A percentile compares a stretch with the other conserved stretches of the same genome.
phyloP scores from a whole-genome alignment of 2,113 vertebrate genomes.

The Embiotoca jacksoni region DNA sequence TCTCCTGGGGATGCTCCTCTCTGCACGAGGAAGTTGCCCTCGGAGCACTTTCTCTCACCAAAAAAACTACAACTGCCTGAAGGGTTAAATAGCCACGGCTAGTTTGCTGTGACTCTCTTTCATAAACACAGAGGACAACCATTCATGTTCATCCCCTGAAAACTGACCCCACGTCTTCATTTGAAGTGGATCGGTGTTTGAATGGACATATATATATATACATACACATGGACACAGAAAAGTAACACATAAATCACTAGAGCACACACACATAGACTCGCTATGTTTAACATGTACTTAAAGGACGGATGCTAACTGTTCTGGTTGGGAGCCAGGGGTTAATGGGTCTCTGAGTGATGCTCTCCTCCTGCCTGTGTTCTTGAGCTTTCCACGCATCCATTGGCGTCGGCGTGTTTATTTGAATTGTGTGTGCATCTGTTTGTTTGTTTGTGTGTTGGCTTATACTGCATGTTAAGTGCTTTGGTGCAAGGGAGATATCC shows the following conservation, averaged over 20 bases:
- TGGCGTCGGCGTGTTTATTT: slow-evolving; percentile 66
- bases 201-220: background rate
- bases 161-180: slow-evolving; percentile 32
- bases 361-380: slow-evolving; percentile 64
- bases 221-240: slow-evolving; percentile 25
- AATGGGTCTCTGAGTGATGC: slow-evolving; percentile 81
- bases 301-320: slow-evolving; percentile 64
- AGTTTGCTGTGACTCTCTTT: slow-evolving; percentile 38
- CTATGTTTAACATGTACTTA: slow-evolving; percentile 68
- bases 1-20: slow-evolving; percentile 89
- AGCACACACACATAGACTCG: slow-evolving; percentile 47
- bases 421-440: slow-evolving; percentile 64
- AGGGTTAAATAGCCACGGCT: slow-evolving; percentile 40
- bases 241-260: slow-evolving; percentile 61
- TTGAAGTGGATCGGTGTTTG: slow-evolving; percentile 30
- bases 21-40: slow-evolving; percentile 86
- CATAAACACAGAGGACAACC: slow-evolving; percentile 14
- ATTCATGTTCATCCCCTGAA: slow-evolving; percentile 25
- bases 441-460: slow-evolving; percentile 66
- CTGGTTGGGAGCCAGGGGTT: slow-evolving; percentile 78
- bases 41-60: slow-evolving; percentile 61
- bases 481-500: slow-evolving; percentile 62
- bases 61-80: slow-evolving; percentile 29
- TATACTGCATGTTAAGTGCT: slow-evolving; percentile 73
- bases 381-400: slow-evolving; percentile 65